Evolutionary conservation across 2,797 vertebrate species (phyloP), one percentile per base, ranked within the genome.

Genomic region (Nyctibius grandis): DNA sequence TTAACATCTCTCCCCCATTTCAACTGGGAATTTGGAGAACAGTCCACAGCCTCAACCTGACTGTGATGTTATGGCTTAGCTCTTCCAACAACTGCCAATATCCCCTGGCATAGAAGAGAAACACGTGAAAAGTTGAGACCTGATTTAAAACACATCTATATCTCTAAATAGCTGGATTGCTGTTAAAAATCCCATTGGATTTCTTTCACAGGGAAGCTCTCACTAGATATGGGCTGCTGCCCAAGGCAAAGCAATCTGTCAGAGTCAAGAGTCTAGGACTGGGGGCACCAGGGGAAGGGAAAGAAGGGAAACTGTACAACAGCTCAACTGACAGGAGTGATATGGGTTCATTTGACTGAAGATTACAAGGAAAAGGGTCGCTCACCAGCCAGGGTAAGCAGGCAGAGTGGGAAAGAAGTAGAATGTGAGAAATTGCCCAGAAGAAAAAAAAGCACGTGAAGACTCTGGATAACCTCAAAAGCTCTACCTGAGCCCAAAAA

Each of bases 71-170:
- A 40, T 2, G 3, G 20, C 18, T 70, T 21, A 83, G 36, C 22
- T 67, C 82, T 73, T 44, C 40, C 63, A 53, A 60, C 5, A 28
- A 18, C 33, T 77, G 48, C 12, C 56, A 74, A 18, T 12, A 53
- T 13, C 53, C 47, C 42, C 56, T 70, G 34, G 36, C 44, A 85
- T 0, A 44, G 26, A 21, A 64, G 2, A 82, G 17, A 42, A 81
- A 42, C 11, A 65, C 0, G 23, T 1, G 12, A 72, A 47, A 50
- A 80, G n/a, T 2, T 29, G 7, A 85, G 15, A 64, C 7, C 6
- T 2, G 17, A 44, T 0, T 51, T 61, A 31, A 33, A 54, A 34
- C 5, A 15, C 22, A 5, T 9, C 5, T 8, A 8, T 38, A 3
- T 28, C 5, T 53, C 14, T 45, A 31, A 60, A 79, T 9, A 72